Conservation (phyloP, 1,140 invertebrate genomes). For the Myzus persicae region DNA sequence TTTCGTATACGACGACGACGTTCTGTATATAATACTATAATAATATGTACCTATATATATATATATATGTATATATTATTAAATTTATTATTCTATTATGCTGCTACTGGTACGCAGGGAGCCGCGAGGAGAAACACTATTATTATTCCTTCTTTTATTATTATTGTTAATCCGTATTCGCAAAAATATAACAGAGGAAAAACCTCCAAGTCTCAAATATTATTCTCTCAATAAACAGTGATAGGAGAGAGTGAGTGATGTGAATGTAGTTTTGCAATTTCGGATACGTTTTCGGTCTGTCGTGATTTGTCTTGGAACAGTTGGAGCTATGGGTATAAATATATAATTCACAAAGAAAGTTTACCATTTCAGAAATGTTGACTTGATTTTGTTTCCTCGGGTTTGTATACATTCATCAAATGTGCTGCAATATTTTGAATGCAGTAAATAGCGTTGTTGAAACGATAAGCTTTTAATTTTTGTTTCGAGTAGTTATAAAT, state of each 20-base stretch:
- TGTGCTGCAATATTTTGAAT: background rate
- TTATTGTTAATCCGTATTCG: background rate
- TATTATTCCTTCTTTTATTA: background rate
- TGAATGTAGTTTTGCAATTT: background rate
- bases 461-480: background rate
- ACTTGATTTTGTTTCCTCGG: background rate
- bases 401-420: background rate
- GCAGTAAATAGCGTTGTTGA: background rate
- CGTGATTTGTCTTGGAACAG: background rate
- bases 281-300: background rate
- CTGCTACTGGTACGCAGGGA: background rate
- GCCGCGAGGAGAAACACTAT: background rate
- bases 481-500: background rate
- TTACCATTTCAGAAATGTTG: background rate
- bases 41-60: background rate
- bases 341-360: background rate
- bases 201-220: background rate
- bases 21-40: background rate
- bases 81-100: slow-evolving; percentile 11
- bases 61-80: background rate
- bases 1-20: background rate
- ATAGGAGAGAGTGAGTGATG: background rate
- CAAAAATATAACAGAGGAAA: background rate
- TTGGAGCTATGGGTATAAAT: background rate
- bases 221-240: background rate